These are phyloP conservation scores for Epinotia demarniana DNA, from an alignment of 2,888 invertebrate genomes.

Conservation along the genomic window DNA sequence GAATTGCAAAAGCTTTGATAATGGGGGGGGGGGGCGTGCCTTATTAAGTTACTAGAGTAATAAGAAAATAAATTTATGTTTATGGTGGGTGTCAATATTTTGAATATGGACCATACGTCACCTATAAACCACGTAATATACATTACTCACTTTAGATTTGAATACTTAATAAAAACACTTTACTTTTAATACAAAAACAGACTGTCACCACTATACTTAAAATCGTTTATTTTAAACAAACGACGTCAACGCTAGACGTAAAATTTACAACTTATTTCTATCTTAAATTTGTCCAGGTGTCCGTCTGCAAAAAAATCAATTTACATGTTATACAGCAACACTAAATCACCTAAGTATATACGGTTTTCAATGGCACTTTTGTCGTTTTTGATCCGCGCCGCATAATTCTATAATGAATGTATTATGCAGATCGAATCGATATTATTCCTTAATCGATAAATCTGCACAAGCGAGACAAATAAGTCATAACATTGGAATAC, in stretches of 20 bases:
- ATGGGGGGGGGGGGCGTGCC: too few relatives aligned
- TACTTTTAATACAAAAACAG: neutral
- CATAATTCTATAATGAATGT: slow-evolving; percentile 67
- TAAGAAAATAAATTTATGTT: too few relatives aligned
- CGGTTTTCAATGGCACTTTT: neutral
- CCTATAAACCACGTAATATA: neutral
- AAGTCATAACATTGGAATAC: slow-evolving; percentile 81
- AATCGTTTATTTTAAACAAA: slow-evolving; percentile 27
- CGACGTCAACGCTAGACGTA: slow-evolving; percentile 25
- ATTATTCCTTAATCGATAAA: slow-evolving; percentile 76
- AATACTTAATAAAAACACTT: neutral
- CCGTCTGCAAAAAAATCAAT: slow-evolving; percentile 70
- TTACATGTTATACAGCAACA: slow-evolving; percentile 58
- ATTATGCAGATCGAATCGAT: slow-evolving; percentile 74
- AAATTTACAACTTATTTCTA: slow-evolving; percentile 47
- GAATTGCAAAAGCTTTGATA: too few relatives aligned
- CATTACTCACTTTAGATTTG: neutral
- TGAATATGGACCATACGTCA: too few relatives aligned
- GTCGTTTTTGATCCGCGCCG: neutral
- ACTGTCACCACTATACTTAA: slow-evolving; percentile 14
- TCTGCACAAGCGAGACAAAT: slow-evolving; percentile 76
- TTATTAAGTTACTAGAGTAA: too few relatives aligned
- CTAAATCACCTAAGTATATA: neutral
- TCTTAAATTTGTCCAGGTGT: slow-evolving; percentile 56
- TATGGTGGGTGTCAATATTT: too few relatives aligned